phyloP scores from a whole-genome alignment of 2,797 vertebrate genomes.

The Philypnodon macrostomus region DNA sequence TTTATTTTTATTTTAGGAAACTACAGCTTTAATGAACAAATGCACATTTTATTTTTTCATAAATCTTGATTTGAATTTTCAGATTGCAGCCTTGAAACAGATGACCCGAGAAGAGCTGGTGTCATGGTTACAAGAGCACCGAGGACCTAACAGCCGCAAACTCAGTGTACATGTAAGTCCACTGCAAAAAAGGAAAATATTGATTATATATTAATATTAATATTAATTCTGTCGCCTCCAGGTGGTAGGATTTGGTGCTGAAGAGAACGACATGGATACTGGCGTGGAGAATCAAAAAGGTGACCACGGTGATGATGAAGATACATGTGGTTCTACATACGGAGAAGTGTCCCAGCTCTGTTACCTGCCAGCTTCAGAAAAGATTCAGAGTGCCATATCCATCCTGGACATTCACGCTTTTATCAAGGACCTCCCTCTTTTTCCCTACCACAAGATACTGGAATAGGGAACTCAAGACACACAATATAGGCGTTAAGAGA shows the following conservation, averaged over 20 bases:
- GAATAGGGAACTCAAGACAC: conserved; percentile 60
- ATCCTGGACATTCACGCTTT: conserved; percentile 89
- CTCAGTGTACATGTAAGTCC: conserved; percentile 90
- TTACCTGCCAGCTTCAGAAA: conserved; percentile 81
- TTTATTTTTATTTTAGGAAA: too few relatives aligned
- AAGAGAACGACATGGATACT: conserved; percentile 77
- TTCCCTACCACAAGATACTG: conserved; percentile 93
- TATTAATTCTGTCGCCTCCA: conserved; percentile 61
- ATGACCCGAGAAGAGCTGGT: conserved; percentile 83
- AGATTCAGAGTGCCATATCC: conserved; percentile 72
- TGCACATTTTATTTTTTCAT: too few relatives aligned
- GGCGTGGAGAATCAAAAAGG: conserved; percentile 16
- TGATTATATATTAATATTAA: too few relatives aligned
- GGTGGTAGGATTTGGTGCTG: conserved; percentile 90
- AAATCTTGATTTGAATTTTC: conserved; percentile 2
- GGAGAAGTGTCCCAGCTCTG: conserved; percentile 86
- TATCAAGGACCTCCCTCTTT: conserved; percentile 83
- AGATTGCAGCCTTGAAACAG: conserved; percentile 90
- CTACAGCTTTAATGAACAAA: too few relatives aligned
- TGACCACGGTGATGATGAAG: conserved; percentile 23
- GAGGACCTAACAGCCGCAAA: conserved; percentile 78
- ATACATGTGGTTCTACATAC: conserved; percentile 69
- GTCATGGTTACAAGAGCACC: conserved; percentile 85
- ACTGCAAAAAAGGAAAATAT: too few relatives aligned
- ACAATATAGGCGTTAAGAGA: conserved; percentile 26